Base-by-base conservation (phyloP, 2,113 vertebrate genomes). In the Callospermophilus lateralis region DNA sequence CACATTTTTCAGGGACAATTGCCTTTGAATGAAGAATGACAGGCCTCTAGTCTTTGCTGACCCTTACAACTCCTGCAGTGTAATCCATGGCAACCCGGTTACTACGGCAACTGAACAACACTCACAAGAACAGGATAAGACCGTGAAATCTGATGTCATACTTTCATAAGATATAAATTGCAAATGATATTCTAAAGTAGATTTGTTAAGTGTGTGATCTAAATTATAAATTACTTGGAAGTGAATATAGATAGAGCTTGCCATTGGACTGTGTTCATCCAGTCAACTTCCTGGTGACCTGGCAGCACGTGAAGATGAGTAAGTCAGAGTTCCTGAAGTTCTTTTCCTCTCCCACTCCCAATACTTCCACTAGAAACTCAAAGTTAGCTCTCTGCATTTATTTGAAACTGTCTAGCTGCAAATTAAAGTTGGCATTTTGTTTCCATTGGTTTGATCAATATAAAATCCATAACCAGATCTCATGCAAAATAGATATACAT, bases 11-110 rank as follows among this genome's bases (percentile, higher is more conserved):
- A 98, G 98, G 98, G 98, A 99, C 99, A 99, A 99, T 99, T 99
- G 99, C 99, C 98, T 99, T 99, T 99, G 99, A 99, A 99, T 99
- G 99, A 99, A 99, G 98, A 99, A 98, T 99, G 98, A 98, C 98
- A 97, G 97, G 98, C 98, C 99, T 99, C 98, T 99, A 99, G 99
- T 99, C 99, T 99, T 98, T 98, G 98, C 98, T 98, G 98, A 99
- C 98, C 99, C 98, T 97, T 93, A 97, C 94, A 93, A 96, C 98
- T 98, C 98, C 99, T 95, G 96, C 98, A 97, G 98, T 73, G 98
- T 98, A 98, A 99, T 98, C 98, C 98, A 98, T 99, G 98, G 98
- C 98, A 97, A 98, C 98, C 96, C 90, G 0, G 98, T 99, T 99
- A 98, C 99, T 98, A 99, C 97, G 98, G 99, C 98, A 99, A 99